Conservation (phyloP, 1,140 invertebrate species). For the Pseudachorutes palmiensis region DNA sequence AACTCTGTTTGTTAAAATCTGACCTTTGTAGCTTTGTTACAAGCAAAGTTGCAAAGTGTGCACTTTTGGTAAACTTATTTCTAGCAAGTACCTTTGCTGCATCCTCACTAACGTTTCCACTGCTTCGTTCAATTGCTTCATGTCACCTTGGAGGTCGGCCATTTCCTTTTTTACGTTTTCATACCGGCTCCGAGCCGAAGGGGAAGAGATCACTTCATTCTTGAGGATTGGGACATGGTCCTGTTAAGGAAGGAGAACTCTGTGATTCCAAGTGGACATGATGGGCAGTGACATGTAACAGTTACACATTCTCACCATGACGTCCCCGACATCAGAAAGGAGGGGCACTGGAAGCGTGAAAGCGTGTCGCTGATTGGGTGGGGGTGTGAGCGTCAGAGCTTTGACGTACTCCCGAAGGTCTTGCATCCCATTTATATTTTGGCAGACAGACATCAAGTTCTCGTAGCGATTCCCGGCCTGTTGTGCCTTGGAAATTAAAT, state of each 20-base stretch:
- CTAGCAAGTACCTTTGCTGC: slow-evolving; percentile 83
- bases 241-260: slow-evolving; percentile 18
- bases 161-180: slow-evolving; percentile 62
- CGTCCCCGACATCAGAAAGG: not conserved
- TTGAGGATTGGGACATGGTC: slow-evolving; percentile 53
- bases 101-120: slow-evolving; percentile 72
- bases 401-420: slow-evolving; percentile 66
- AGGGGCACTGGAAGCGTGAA: slow-evolving; percentile 60
- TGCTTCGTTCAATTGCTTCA: slow-evolving; percentile 76
- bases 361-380: slow-evolving; percentile 50
- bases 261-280: too few species aligned
- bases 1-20: too few species aligned
- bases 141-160: slow-evolving; percentile 70
- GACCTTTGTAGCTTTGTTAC: too few species aligned
- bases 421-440: slow-evolving; percentile 56
- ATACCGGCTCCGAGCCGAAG: slow-evolving; percentile 54
- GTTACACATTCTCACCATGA: too few species aligned
- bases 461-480: slow-evolving; percentile 69
- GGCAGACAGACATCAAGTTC: slow-evolving; percentile 59
- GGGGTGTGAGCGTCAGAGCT: slow-evolving; percentile 49
- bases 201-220: slow-evolving; percentile 74
- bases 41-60: not conserved
- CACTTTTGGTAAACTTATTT: slow-evolving; percentile 36
- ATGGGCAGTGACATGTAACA: too few species aligned
- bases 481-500: slow-evolving; percentile 59